phyloP scores from a whole-genome alignment of 2,797 vertebrate genomes.

The Poliocrania exsul region DNA sequence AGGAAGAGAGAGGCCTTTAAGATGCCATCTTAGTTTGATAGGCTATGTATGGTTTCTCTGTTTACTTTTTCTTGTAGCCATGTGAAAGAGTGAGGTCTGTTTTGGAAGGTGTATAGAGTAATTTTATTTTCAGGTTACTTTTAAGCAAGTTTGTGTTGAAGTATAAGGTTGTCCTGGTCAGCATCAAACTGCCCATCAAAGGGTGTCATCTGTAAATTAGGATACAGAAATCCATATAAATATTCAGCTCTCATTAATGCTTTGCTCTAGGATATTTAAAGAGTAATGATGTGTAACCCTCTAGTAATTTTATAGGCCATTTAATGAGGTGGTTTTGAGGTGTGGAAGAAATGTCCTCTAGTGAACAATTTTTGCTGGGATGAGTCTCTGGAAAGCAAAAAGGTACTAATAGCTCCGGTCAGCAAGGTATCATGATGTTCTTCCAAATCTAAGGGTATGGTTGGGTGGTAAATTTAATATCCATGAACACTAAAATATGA shows the following conservation, averaged over 20 bases:
- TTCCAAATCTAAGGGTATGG: neutral
- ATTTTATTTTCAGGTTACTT: neutral
- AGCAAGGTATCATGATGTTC: neutral
- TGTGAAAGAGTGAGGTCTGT: neutral
- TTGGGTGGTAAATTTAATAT: constrained; percentile 1
- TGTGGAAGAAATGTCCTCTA: constrained; percentile 5
- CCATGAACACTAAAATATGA: neutral
- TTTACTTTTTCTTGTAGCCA: neutral
- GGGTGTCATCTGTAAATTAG: neutral
- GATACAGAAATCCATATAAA: neutral
- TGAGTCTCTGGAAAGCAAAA: constrained; percentile 19
- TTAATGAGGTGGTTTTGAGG: constrained; percentile 16
- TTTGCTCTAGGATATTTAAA: neutral
- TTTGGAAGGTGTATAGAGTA: neutral
- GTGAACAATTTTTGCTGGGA: neutral
- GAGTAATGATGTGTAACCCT: neutral
- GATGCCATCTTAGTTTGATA: neutral
- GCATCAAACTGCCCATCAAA: neutral
- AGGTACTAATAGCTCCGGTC: neutral
- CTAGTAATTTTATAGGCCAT: constrained; percentile 29
- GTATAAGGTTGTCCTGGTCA: neutral
- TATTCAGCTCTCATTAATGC: constrained; percentile 10
- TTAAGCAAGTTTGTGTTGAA: neutral
- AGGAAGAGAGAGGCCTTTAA: neutral
- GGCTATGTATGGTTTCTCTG: neutral